Evolutionary conservation across 1,140 invertebrate species (phyloP), one percentile per base, ranked within the genome.

Genomic region (Stenopsyche tienmushanensis): DNA sequence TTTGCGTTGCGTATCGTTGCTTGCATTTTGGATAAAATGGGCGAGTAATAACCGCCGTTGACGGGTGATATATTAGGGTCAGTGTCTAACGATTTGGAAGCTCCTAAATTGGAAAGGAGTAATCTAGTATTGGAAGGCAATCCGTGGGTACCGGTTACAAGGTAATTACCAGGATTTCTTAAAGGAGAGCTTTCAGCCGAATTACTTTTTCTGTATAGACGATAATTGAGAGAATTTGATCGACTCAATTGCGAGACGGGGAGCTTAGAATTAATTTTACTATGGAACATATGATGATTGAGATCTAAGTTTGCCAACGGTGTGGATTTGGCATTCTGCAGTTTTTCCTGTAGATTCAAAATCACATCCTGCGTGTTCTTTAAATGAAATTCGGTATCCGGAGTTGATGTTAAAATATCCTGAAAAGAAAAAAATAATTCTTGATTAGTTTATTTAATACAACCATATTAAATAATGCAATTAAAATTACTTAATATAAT

Each of bases 361-460:
- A 88, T 86, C 10, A 86, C 86, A 67, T 85, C 86, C 71, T 87
- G 85, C 1, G 86, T 88, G 70, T 86, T 86, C 59, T 85, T 82
- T 20, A 89, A 75, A 69, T 87, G 88, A 0, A 83, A 81, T 71
- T 87, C 86, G 0, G 84, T 83, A 62, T 87, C 86, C 69, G 86
- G 78, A 18, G 72, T 73, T 34, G 79, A 71, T 45, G 79, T 78
- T 45, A 80, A 77, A 47, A 80, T 73, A 60, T 80, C 80, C 80
- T 81, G 78, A n/a, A 80, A 80, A 72, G n/a, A 76, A 77, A 67
- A 62, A 66, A 42, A 60, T 63, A 62, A 52, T 3, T 10, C 18
- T 1, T 5, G 29, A 34, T 34, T 34, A 34, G n/a, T n/a, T 47
- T 18, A 8, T 17, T 47, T 18, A 18, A 10, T 7, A 17, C 8